phyloP scores from a whole-genome alignment of 2,797 vertebrate genomes.

The Pampus argenteus region DNA sequence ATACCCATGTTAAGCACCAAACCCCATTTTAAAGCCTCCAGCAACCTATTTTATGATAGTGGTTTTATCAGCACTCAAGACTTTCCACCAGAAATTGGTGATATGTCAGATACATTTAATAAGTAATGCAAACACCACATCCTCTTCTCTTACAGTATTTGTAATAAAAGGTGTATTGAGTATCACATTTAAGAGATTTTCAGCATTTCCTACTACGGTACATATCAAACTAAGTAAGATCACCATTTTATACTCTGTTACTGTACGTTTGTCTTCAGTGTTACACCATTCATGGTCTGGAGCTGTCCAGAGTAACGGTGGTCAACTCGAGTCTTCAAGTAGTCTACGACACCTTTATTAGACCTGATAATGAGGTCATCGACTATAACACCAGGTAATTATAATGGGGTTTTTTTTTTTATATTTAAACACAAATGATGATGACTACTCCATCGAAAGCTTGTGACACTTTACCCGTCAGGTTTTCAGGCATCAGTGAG shows the following conservation, averaged over 20 bases:
- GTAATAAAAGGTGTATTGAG: too few relatives aligned
- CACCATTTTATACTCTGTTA: too few relatives aligned
- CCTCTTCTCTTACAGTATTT: too few relatives aligned
- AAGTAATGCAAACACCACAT: background rate
- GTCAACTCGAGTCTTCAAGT: conserved; percentile 85
- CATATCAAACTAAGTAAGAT: too few relatives aligned
- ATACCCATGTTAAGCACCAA: background rate
- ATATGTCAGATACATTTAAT: background rate
- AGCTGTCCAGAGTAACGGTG: conserved; percentile 86
- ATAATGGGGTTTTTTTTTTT: too few relatives aligned
- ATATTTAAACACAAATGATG: background rate
- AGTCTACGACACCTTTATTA: conserved; percentile 87
- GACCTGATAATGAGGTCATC: conserved; percentile 85
- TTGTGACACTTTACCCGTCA: conserved; percentile 57
- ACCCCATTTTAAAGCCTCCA: background rate
- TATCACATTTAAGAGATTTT: background rate
- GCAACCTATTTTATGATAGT: background rate
- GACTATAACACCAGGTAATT: conserved; percentile 89
- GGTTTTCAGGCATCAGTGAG: conserved; percentile 87
- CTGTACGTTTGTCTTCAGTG: conserved; percentile 74
- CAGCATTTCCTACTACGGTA: background rate
- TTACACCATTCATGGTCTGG: conserved; percentile 87
- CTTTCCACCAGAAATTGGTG: background rate
- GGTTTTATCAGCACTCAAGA: background rate
- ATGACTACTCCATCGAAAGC: background rate